phyloP scores from a whole-genome alignment of 2,113 vertebrate genomes.

The Mesitornis unicolor region DNA sequence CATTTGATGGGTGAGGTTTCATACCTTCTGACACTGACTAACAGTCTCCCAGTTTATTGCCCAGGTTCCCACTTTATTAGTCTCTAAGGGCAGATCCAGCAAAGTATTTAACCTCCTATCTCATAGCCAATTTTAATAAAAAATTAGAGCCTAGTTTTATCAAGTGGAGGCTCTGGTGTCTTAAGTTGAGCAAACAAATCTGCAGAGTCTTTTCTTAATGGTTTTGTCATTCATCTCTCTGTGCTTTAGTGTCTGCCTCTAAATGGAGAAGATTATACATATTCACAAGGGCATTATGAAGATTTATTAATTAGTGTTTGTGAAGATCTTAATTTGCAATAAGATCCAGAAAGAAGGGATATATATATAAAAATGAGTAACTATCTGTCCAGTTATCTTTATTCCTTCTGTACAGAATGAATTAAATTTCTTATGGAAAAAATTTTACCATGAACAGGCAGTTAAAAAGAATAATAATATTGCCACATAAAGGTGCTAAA shows the following conservation, averaged over 20 bases:
- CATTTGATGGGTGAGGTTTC: rapidly evolving
- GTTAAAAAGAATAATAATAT: not conserved
- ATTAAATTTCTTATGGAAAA: not conserved
- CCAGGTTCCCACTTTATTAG: not conserved
- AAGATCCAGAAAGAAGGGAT: not conserved
- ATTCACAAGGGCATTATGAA: not conserved
- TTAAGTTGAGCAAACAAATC: not conserved
- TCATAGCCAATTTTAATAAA: not conserved
- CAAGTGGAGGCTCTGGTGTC: not conserved
- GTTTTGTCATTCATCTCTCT: not conserved
- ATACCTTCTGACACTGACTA: not conserved
- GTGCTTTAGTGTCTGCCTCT: not conserved
- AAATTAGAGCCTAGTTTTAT: not conserved
- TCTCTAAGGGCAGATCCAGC: not conserved
- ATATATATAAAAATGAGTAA: not conserved
- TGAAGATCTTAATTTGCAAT: not conserved
- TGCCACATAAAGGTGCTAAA: not conserved
- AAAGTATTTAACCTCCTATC: not conserved
- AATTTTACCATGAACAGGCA: not conserved
- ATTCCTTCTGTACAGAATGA: not conserved
- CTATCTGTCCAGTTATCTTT: not conserved
- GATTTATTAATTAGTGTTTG: not conserved
- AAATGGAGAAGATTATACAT: not conserved
- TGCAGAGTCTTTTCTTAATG: not conserved
- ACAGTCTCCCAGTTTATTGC: not conserved